Conservation (phyloP, 2,888 invertebrate species). For the Tricholauxania praeusta region DNA sequence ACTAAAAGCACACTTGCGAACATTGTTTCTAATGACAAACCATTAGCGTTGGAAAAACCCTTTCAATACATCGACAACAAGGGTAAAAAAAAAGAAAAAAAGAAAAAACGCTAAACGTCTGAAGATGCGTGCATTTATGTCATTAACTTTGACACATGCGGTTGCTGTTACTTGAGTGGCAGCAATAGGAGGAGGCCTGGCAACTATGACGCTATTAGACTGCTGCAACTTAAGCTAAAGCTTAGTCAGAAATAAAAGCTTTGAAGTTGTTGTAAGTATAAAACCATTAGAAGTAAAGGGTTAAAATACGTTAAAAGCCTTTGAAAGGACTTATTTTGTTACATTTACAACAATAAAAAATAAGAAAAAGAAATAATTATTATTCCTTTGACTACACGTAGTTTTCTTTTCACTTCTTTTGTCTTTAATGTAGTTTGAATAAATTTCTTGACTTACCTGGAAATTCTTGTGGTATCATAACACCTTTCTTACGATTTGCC, state of each 20-base stretch:
- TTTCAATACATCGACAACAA: constrained; percentile 28
- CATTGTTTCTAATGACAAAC: constrained; percentile 2
- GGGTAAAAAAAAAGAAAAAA: constrained; percentile 35
- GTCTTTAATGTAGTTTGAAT: neutral
- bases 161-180: neutral
- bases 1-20: neutral
- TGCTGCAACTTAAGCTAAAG: too few relatives aligned
- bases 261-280: too few relatives aligned
- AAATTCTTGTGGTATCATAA: constrained; percentile 68
- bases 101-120: constrained; percentile 26
- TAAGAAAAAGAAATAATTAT: neutral
- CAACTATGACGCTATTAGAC: too few relatives aligned
- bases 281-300: too few relatives aligned
- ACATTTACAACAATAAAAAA: neutral
- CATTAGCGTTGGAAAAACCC: constrained; percentile 5
- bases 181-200: too few relatives aligned
- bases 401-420: too few relatives aligned
- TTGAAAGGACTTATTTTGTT: too few relatives aligned
- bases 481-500: constrained; percentile 65
- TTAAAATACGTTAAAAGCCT: too few relatives aligned
- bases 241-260: too few relatives aligned
- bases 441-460: constrained; percentile 59
- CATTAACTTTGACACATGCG: constrained; percentile 38
- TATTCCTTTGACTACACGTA: too few relatives aligned
- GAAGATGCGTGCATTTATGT: constrained; percentile 48